Conservation (phyloP, 1,140 invertebrate genomes). For the Hyposmocoma kahamanoa region DNA sequence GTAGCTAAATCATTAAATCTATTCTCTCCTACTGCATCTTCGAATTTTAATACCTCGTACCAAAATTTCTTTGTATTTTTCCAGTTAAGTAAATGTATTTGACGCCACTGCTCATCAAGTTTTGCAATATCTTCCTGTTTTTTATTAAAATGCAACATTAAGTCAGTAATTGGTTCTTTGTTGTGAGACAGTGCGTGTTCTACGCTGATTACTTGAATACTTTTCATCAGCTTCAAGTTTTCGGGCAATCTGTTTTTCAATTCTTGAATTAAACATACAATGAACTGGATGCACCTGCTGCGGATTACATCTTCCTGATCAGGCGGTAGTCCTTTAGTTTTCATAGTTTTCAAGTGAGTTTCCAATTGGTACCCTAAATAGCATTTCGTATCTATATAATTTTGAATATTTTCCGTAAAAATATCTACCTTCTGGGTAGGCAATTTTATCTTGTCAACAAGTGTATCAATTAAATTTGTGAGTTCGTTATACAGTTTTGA, state of each 20-base stretch:
- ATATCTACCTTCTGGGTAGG: conserved; percentile 1
- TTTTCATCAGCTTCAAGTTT: conserved; percentile 3
- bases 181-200: conserved; percentile 5
- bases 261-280: conserved; percentile 4
- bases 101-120: conserved; percentile 1
- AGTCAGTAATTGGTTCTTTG: not conserved
- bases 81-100: not conserved
- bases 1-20: conserved; percentile 1
- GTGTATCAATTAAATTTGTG: conserved; percentile 7
- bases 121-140: not conserved
- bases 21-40: not conserved
- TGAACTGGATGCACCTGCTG: not conserved
- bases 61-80: conserved; percentile 5
- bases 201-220: conserved; percentile 1
- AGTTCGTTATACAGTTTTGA: conserved; percentile 6
- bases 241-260: conserved; percentile 5
- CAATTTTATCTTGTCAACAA: conserved; percentile 1
- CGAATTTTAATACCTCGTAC: conserved; percentile 5
- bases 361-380: conserved; percentile 5
- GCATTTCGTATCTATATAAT: conserved; percentile 4
- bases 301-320: conserved; percentile 2
- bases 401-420: conserved; percentile 6
- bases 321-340: not conserved
- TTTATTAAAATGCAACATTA: conserved; percentile 5
- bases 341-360: not conserved